Percentiles rank a stretch among this genome's conserved stretches.
phyloP scores from a whole-genome alignment of 37 sponge, comb jelly and placozoan genomes.

The Agelas oroides region DNA sequence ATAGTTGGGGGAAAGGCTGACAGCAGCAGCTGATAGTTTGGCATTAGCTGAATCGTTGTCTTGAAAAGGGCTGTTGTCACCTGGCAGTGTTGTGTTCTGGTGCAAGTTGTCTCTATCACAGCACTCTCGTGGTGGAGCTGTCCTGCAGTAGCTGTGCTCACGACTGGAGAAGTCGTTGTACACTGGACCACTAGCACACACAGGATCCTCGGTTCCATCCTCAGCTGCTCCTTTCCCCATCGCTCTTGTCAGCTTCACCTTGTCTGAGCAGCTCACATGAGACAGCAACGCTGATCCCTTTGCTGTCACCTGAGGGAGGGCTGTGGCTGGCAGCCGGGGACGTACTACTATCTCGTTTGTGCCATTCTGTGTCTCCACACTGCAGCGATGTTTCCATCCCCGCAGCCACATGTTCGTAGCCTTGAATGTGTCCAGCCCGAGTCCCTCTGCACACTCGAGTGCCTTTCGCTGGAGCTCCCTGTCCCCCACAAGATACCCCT shows the following conservation, averaged over 20 bases:
- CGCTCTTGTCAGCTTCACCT: slow-evolving; percentile 13
- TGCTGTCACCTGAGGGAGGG: too few species aligned
- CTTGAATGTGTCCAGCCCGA: slow-evolving; percentile 63
- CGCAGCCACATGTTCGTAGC: slow-evolving; percentile 73
- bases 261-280: slow-evolving; percentile 25
- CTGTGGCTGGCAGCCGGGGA: too few species aligned
- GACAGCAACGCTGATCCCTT: slow-evolving; percentile 30
- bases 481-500: slow-evolving; percentile 47
- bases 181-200: neutral
- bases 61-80: neutral
- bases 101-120: too few species aligned
- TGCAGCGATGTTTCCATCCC: slow-evolving; percentile 67
- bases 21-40: neutral
- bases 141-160: slow-evolving; percentile 65
- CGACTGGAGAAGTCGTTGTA: slow-evolving; percentile 38
- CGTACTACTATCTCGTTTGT: neutral
- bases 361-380: neutral
- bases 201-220: neutral
- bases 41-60: neutral
- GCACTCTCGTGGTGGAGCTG: neutral
- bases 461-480: slow-evolving; percentile 51
- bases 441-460: slow-evolving; percentile 19
- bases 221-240: neutral
- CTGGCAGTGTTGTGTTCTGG: too few species aligned
- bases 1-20: neutral